Conservation (phyloP, 2,888 invertebrate genomes). For the Drosophila leonis region DNA sequence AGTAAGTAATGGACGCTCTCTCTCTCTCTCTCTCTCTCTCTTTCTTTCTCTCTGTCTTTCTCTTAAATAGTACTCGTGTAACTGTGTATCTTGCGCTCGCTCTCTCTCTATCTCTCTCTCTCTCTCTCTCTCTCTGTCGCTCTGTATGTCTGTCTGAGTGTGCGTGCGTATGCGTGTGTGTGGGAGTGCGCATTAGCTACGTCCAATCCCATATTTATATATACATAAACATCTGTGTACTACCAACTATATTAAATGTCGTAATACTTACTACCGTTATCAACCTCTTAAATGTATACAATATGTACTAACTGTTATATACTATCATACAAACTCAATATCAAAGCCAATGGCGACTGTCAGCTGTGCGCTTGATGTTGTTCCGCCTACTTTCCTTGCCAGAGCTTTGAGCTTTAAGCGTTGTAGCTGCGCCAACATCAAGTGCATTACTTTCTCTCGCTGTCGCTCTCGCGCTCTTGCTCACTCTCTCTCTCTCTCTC, state of each 20-base stretch:
- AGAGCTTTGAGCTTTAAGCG: slow-evolving; percentile 1
- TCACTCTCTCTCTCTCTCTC: slow-evolving; percentile 2
- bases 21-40: slow-evolving; percentile 28
- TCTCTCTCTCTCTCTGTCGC: slow-evolving; percentile 13
- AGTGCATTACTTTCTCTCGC: not conserved
- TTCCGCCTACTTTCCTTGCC: not conserved
- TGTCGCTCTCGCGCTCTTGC: slow-evolving; percentile 1
- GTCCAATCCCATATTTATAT: slow-evolving; percentile 6
- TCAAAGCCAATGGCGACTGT: not conserved
- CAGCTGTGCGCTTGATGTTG: slow-evolving; percentile 12
- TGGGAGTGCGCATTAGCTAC: slow-evolving; percentile 8
- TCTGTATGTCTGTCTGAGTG: slow-evolving; percentile 26
- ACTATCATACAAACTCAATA: slow-evolving; percentile 3
- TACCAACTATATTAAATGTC: slow-evolving; percentile 38
- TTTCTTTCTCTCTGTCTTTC: slow-evolving; percentile 23
- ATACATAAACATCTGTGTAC: slow-evolving; percentile 25
- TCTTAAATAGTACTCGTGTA: slow-evolving; percentile 17
- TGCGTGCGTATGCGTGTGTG: slow-evolving; percentile 25
- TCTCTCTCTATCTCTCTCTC: slow-evolving; percentile 15
- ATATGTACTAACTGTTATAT: slow-evolving; percentile 18
- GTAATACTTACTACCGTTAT: slow-evolving; percentile 22
- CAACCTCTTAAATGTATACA: slow-evolving; percentile 19
- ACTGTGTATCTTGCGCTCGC: slow-evolving; percentile 34
- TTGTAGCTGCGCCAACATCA: not conserved
- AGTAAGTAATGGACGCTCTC: slow-evolving; percentile 89